These are phyloP conservation scores for Ochropleura leucogaster DNA, from an alignment of 2,888 invertebrate species.

Conservation along the genomic window DNA sequence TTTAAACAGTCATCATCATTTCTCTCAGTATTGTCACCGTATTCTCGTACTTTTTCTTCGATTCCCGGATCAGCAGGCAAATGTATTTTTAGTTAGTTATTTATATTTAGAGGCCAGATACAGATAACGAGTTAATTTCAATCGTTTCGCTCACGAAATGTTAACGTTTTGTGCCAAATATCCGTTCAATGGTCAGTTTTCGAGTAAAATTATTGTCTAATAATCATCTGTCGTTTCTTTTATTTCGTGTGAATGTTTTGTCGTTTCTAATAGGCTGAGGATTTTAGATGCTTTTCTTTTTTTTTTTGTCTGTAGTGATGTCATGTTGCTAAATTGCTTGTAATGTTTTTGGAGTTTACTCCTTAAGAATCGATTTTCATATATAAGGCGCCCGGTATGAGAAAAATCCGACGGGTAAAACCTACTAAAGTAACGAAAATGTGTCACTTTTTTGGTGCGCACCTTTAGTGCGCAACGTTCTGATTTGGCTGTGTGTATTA, in stretches of 20 bases:
- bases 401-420: too few relatives aligned
- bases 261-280: slow-evolving; percentile 30
- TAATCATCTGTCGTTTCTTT: slow-evolving; percentile 21
- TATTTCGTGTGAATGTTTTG: slow-evolving; percentile 22
- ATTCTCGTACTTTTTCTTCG: slow-evolving; percentile 18
- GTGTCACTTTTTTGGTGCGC: too few relatives aligned
- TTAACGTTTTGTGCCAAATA: slow-evolving; percentile 56
- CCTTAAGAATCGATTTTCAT: too few relatives aligned
- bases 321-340: too few relatives aligned
- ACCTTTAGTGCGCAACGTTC: too few relatives aligned
- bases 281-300: neutral
- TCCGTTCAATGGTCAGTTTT: slow-evolving; percentile 29
- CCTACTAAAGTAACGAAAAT: too few relatives aligned
- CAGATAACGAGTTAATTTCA: slow-evolving; percentile 52
- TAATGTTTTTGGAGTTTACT: too few relatives aligned
- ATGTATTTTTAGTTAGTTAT: slow-evolving; percentile 53
- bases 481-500: too few relatives aligned
- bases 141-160: slow-evolving; percentile 49
- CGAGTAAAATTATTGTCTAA: slow-evolving; percentile 47
- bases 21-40: slow-evolving; percentile 31
- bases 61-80: slow-evolving; percentile 43
- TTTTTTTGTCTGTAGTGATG: slow-evolving; percentile 14
- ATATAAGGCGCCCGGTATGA: too few relatives aligned
- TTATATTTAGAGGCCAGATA: slow-evolving; percentile 54
- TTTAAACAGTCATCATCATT: neutral